Percentiles rank a stretch among this genome's conserved stretches.
Conservation (phyloP, 1,140 invertebrate species). For the Anagrus nilaparvatae region DNA sequence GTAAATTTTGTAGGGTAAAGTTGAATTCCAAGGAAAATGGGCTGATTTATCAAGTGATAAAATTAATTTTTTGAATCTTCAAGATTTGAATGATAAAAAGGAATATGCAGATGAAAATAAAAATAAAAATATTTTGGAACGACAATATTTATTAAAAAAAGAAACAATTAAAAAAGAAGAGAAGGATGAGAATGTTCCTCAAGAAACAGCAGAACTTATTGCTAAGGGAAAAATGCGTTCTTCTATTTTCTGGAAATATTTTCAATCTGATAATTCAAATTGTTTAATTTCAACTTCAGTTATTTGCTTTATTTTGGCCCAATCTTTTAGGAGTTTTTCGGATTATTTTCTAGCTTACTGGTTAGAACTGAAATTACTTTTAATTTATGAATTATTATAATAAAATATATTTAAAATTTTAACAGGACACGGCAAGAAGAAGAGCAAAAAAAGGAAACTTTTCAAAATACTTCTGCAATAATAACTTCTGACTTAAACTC, state of each 20-base stretch:
- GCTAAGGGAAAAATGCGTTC: slow-evolving; percentile 46
- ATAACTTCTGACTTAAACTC: too few species aligned
- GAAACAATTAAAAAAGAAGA: background rate
- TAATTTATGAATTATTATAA: slow-evolving; percentile 16
- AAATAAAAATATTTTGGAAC: background rate
- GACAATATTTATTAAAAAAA: background rate
- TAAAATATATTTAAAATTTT: slow-evolving; percentile 7
- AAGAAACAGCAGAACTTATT: slow-evolving; percentile 48
- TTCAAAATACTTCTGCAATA: too few species aligned
- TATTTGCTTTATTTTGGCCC: slow-evolving; percentile 38
- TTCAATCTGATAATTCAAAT: slow-evolving; percentile 44
- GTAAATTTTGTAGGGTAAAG: too few species aligned
- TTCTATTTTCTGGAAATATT: slow-evolving; percentile 43
- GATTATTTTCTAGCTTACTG: slow-evolving; percentile 53
- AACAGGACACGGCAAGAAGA: too few species aligned
- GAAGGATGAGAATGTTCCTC: slow-evolving; percentile 31
- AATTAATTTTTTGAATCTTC: slow-evolving; percentile 7
- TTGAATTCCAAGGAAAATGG: slow-evolving; percentile 13
- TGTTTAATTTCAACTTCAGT: slow-evolving; percentile 35
- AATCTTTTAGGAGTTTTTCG: slow-evolving; percentile 41
- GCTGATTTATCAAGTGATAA: slow-evolving; percentile 10
- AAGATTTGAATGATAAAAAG: slow-evolving; percentile 11
- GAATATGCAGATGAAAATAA: slow-evolving; percentile 25
- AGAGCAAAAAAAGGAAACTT: too few species aligned
- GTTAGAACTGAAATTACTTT: slow-evolving; percentile 12